Evolutionary conservation across 2,113 vertebrate genomes (phyloP), one percentile per base, ranked within the genome.

Genomic region (Poeciliopsis turrubarensis): DNA sequence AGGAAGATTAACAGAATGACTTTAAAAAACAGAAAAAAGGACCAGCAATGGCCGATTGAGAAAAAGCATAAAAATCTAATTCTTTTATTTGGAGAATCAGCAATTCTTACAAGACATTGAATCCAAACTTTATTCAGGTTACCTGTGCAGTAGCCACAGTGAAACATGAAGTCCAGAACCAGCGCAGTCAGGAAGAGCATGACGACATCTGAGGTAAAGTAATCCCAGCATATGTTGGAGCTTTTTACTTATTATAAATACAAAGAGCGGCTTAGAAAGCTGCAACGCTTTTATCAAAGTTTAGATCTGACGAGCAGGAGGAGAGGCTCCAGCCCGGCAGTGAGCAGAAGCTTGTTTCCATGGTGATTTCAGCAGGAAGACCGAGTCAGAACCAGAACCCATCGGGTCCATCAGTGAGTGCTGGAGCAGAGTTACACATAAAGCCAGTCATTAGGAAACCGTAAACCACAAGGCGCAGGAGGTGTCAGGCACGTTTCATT

Each of bases 101-200:
- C 32, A 34, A 12, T 25, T n/a, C 15, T 0, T 3, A 65, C 12
- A 22, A 19, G 30, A 62, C 39, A 72, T 51, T 34, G 5, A 80
- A 78, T 80, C 72, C 72, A 77, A 86, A 73, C 76, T 89, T 89
- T 86, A 89, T 81, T 86, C 41, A 68, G 75, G 72, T 79, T 73
- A 86, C 78, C 64, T 22, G 65, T 65, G 51, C 22, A n/a, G 22
- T 57, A 32, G 62, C 17, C 32, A 64, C 61, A 63, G 62, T 63
- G 29, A 63, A 19, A 39, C 22, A 61, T 65, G 61, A 31, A 4
- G 29, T 44, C 51, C 22, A 57, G 51, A 9, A 57, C 7, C 8
- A 67, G 70, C 79, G 67, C 29, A 69, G 68, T 17, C 82, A 54
- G 39, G 51, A 0, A 67, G 29, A 65, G 60, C 0, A 63, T 30